Conservation (phyloP, 2,113 vertebrate genomes). For the Clarias gariepinus region DNA sequence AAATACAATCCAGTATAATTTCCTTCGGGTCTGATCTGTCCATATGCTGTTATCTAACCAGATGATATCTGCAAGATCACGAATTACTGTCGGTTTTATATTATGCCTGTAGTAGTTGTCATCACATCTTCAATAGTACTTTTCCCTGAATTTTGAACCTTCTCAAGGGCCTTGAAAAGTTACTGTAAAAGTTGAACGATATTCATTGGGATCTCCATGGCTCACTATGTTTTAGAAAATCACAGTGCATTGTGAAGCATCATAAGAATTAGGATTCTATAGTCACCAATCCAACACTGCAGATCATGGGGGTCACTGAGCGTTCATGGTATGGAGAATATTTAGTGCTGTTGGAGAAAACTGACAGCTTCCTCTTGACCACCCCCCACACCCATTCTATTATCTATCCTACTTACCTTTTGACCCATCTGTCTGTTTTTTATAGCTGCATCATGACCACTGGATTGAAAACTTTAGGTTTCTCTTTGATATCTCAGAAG, state of each 20-base stretch:
- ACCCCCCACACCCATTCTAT: conserved; percentile 74
- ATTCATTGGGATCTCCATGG: conserved; percentile 28
- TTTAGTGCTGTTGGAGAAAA: conserved; percentile 84
- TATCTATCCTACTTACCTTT: conserved; percentile 77
- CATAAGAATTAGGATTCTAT: conserved; percentile 38
- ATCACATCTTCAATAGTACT: conserved; percentile 26
- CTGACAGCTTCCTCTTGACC: conserved; percentile 80
- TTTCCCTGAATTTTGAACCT: conserved; percentile 20
- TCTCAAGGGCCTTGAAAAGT: conserved; percentile 7
- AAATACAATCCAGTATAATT: background rate
- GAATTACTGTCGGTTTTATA: background rate
- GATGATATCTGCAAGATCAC: background rate
- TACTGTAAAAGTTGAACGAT: conserved; percentile 15
- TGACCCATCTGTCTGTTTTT: conserved; percentile 65
- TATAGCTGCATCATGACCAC: conserved; percentile 70
- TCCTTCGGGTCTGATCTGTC: background rate
- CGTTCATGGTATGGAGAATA: conserved; percentile 91
- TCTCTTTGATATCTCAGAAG: background rate
- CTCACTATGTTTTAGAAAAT: conserved; percentile 7
- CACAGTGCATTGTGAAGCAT: background rate
- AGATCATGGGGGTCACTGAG: conserved; percentile 75
- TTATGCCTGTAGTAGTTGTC: background rate
- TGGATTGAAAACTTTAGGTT: conserved; percentile 36
- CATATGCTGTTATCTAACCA: background rate
- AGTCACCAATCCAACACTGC: conserved; percentile 57